Conservation (phyloP, 2,113 vertebrate genomes). For the Scomber scombrus region DNA sequence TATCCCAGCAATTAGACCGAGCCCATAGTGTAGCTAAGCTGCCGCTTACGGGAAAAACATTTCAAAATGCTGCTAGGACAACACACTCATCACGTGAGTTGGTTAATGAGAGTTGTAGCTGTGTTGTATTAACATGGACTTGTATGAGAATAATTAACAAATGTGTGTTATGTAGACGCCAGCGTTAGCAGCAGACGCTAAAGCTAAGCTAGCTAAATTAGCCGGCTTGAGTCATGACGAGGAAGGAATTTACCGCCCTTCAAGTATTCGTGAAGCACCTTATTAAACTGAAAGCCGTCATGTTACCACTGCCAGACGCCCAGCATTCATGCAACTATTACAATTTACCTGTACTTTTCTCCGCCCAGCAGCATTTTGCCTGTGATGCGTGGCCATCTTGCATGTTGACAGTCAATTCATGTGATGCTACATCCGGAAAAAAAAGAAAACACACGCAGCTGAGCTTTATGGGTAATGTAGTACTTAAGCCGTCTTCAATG, state of each 20-base stretch:
- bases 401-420: constrained; percentile 94
- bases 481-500: neutral
- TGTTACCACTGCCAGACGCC: neutral
- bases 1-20: constrained; percentile 81
- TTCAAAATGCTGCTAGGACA: neutral
- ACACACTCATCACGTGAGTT: accelerated
- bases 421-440: constrained; percentile 89
- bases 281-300: neutral
- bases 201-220: constrained; percentile 75
- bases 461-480: constrained; percentile 74
- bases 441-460: constrained; percentile 53
- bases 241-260: neutral
- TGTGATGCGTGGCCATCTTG: constrained; percentile 99
- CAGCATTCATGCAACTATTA: neutral
- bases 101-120: accelerated
- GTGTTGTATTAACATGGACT: accelerated
- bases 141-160: neutral
- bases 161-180: constrained; percentile 11
- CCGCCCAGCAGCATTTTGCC: constrained; percentile 98
- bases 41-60: neutral
- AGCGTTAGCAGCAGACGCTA: constrained; percentile 55
- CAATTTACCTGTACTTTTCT: constrained; percentile 95
- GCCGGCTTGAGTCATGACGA: constrained; percentile 68
- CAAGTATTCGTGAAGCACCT: neutral
- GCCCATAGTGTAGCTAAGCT: constrained; percentile 58